These are phyloP conservation scores for Petrophora chlorosata DNA, from an alignment of 2,888 invertebrate genomes.

Conservation along the genomic window DNA sequence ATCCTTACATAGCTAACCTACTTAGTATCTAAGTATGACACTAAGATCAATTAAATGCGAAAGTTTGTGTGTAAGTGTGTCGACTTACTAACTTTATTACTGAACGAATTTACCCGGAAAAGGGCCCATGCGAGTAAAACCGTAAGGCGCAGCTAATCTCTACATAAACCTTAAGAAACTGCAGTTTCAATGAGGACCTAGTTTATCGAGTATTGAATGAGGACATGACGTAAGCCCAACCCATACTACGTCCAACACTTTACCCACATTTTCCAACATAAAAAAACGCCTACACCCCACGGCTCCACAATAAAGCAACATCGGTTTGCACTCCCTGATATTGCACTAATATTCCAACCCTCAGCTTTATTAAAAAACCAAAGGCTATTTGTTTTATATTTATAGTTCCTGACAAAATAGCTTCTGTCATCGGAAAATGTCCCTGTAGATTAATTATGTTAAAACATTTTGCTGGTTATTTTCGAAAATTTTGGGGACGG, in stretches of 20 bases:
- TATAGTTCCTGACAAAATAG: conserved; percentile 65
- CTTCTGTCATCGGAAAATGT: conserved; percentile 67
- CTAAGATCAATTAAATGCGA: too few species aligned
- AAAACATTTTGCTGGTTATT: conserved; percentile 67
- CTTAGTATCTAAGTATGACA: too few species aligned
- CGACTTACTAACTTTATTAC: too few species aligned
- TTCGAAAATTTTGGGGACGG: conserved; percentile 20
- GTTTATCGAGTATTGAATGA: too few species aligned
- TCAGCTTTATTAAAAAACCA: conserved; percentile 81
- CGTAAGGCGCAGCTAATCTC: too few species aligned
- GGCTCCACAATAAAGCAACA: conserved; percentile 70
- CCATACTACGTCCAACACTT: conserved; percentile 45
- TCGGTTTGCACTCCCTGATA: conserved; percentile 81
- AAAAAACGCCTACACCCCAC: conserved; percentile 60
- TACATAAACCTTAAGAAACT: too few species aligned
- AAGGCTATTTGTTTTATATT: conserved; percentile 81
- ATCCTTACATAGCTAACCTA: too few species aligned
- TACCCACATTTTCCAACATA: conserved; percentile 58
- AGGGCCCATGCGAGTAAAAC: too few species aligned
- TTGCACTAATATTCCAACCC: conserved; percentile 80
- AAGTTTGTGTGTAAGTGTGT: too few species aligned
- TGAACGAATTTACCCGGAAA: too few species aligned
- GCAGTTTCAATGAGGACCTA: too few species aligned
- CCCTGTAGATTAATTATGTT: conserved; percentile 77
- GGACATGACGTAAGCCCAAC: too few species aligned